Evolutionary conservation across 2,888 invertebrate genomes (phyloP), one percentile per base, ranked within the genome.

Genomic region (Cephus spinipes): DNA sequence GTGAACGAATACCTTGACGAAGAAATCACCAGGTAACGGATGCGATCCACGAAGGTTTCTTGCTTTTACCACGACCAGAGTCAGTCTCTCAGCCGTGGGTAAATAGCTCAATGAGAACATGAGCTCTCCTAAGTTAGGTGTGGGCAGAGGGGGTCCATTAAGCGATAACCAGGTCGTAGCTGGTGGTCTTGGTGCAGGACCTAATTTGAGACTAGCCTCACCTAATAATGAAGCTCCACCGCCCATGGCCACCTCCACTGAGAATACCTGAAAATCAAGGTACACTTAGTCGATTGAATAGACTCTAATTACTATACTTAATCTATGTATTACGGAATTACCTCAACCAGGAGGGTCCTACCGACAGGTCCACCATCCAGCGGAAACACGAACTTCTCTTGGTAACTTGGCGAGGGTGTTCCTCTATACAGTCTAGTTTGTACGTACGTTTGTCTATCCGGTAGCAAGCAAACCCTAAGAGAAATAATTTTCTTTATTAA

Each of bases 31-130:
- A 30, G 94, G 90, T 80, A 91, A 90, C 73, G 92, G 92, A 76
- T 92, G 92, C 36, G 92, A 90, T 89, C 95, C 94, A 85, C 94
- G 94, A 34, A 96, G 92, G 91, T 95, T 96, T 80, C 96, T 93
- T 0, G 95, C 96, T 91, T 96, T 96, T 1, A 96, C 96, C 30
- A 96, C 93, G 31, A 96, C 95, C 32, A 95, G 94, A 2, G 96
- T 97, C 32, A 97, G 93, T 76, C 96, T 93, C 90, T 96, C 96
- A 12, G 96, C 96, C 4, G 96, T 97, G 31, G 96, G 96, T 81
- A 96, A 92, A 88, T 97, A 97, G 87, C 96, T 96, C 75, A 97
- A 90, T 0, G 96, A 96, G 90, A 97, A 96, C 95, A 96, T 94
- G 32, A 97, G 92, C 89, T 97, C 96, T 11, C 97, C 97, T 87